phyloP scores from a whole-genome alignment of 2,113 vertebrate species.

The Orthonyx spaldingii region DNA sequence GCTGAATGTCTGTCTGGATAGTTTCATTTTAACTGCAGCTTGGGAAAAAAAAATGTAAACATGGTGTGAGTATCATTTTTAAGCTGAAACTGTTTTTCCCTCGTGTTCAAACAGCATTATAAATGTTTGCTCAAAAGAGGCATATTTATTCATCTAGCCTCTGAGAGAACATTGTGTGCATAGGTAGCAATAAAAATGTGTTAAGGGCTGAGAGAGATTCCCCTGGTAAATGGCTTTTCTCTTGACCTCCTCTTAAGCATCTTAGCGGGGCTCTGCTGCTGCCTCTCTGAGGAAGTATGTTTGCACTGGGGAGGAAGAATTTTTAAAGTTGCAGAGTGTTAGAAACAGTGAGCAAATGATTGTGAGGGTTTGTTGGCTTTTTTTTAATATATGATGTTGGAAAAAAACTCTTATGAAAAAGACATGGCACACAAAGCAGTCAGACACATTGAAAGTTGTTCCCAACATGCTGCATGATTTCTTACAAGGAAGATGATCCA shows the following conservation, averaged over 20 bases:
- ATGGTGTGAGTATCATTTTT: constrained; percentile 41
- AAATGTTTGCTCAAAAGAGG: constrained; percentile 50
- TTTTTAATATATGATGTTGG: neutral
- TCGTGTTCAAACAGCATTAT: neutral
- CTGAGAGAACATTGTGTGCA: constrained; percentile 22
- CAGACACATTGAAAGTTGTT: neutral
- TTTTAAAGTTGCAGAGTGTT: constrained; percentile 23
- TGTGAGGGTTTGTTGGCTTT: neutral
- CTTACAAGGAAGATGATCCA: neutral
- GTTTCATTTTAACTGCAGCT: constrained; percentile 65
- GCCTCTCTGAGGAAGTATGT: constrained; percentile 25
- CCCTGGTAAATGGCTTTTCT: constrained; percentile 47
- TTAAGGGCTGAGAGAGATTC: constrained; percentile 26
- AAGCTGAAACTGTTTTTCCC: constrained; percentile 11
- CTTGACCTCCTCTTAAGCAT: constrained; percentile 52
- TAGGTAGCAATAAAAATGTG: constrained; percentile 52
- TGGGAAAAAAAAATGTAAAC: constrained; percentile 46
- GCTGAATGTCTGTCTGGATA: constrained; percentile 61
- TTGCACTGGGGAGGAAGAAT: constrained; percentile 36
- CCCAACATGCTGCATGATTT: neutral
- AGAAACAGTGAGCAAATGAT: neutral
- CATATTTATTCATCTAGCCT: constrained; percentile 38
- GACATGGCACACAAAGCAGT: neutral
- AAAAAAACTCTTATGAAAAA: neutral
- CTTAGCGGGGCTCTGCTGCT: neutral